Base-by-base conservation (phyloP, 2,113 vertebrate species). In the Empidonax traillii region DNA sequence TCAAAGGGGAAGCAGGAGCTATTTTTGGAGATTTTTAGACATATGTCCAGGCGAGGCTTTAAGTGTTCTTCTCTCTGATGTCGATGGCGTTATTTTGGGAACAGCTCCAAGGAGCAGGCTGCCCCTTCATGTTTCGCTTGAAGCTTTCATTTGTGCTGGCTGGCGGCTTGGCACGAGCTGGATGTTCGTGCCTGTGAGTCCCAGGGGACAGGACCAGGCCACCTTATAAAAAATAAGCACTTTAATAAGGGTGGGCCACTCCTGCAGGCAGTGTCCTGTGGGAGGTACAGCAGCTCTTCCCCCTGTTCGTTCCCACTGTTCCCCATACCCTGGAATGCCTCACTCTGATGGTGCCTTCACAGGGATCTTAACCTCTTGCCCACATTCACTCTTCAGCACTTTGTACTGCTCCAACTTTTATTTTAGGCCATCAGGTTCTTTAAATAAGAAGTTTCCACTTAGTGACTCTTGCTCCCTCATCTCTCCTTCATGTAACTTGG, bases 11-110 rank as follows among this genome's bases (percentile, higher is more conserved):
- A 96, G 90, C 49, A 1, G 72, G 65, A 95, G 91, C 96, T 96
- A 96, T 96, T 97, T 97, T 94, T 90, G 92, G 95, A 94, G 86
- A 65, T 35, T 93, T 96, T 89, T 28, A 87, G 86, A 85, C 86
- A 90, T 46, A 55, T 76, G 86, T 92, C 80, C 84, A 92, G 93
- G 90, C 93, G 25, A 79, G 58, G 67, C 80, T 94, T 46, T 62
- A 52, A 86, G 83, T 68, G 80, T 49, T 63, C 75, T 79, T 47
- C 49, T 61, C 69, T 75, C 88, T 58, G 88, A 87, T 93, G 88
- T 80, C 35, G 72, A 24, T 43, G 8, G 62, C 7, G 21, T 85
- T 93, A 69, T 92, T 96, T 85, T 85, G 86, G 90, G 90, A 90
- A 35, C 0, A 0, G 53, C 86, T 95, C 83, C 73, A 55, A 89